Percentiles rank a stretch among this genome's conserved stretches.
Evolutionary conservation across 2,888 invertebrate species (phyloP).

Genomic region (Apotomis turbidana): DNA sequence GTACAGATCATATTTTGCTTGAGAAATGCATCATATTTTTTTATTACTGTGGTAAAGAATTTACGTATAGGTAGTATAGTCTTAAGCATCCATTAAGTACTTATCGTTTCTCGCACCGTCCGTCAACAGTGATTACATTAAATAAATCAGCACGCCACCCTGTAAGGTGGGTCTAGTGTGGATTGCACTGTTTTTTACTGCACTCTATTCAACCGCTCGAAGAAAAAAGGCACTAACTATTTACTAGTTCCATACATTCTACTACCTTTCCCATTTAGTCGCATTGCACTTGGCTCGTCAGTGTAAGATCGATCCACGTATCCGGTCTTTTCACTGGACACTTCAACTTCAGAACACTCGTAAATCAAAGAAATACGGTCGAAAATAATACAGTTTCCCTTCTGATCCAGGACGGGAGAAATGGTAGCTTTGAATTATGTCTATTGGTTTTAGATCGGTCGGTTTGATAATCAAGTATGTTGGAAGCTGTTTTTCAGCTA

Average conservation of each 20-base stretch:
- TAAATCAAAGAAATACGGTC: constrained; percentile 4
- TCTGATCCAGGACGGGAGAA: constrained; percentile 16
- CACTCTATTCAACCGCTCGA: constrained; percentile 14
- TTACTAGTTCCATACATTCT: constrained; percentile 6
- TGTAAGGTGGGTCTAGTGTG: constrained; percentile 17
- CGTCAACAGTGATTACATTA: neutral
- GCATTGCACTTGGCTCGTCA: constrained; percentile 30
- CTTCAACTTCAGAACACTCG: neutral
- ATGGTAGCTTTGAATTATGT: constrained; percentile 27
- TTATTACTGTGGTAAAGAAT: too few species aligned
- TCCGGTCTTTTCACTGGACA: constrained; percentile 50
- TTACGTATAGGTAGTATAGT: too few species aligned
- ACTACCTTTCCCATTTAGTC: constrained; percentile 3
- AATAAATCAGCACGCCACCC: constrained; percentile 26
- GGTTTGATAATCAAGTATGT: constrained; percentile 13
- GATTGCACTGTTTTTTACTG: constrained; percentile 30
- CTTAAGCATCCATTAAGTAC: neutral
- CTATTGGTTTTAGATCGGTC: constrained; percentile 25
- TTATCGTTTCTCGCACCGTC: neutral
- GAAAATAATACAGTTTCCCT: neutral
- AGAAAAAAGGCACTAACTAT: constrained; percentile 14
- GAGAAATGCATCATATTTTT: too few species aligned
- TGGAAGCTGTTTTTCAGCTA: constrained; percentile 11
- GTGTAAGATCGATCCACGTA: constrained; percentile 37
- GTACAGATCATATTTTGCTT: too few species aligned